phyloP scores from a whole-genome alignment of 2,797 vertebrate species.

The Enteromius viviparus region DNA sequence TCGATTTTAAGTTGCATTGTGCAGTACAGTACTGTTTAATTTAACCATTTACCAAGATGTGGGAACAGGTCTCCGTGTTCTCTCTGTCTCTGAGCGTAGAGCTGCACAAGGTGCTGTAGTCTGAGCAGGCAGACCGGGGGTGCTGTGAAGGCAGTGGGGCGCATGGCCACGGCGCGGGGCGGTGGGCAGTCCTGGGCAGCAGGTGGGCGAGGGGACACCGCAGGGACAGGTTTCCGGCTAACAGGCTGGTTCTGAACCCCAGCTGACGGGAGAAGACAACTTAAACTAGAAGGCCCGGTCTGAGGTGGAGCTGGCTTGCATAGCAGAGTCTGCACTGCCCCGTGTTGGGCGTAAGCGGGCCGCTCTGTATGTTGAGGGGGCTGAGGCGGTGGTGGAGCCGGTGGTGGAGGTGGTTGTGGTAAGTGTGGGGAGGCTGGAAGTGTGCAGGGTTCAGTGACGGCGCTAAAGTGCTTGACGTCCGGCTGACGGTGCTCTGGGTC shows the following conservation, averaged over 20 bases:
- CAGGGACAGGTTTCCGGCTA: conserved; percentile 83
- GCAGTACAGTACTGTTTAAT: neutral
- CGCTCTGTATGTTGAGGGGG: conserved; percentile 81
- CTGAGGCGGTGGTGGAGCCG: conserved; percentile 73
- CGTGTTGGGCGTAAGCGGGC: conserved; percentile 73
- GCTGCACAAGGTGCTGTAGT: conserved; percentile 95
- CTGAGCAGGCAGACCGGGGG: conserved; percentile 89
- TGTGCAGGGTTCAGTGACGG: conserved; percentile 70
- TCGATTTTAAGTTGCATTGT: neutral
- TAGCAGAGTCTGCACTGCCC: conserved; percentile 88
- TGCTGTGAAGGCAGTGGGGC: conserved; percentile 87
- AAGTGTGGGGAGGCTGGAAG: conserved; percentile 77
- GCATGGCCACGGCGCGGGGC: conserved; percentile 88
- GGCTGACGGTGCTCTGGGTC: conserved; percentile 82
- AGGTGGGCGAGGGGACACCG: conserved; percentile 75
- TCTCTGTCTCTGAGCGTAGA: conserved; percentile 89
- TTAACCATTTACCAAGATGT: conserved; percentile 84
- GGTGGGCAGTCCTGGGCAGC: conserved; percentile 75
- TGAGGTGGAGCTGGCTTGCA: conserved; percentile 97
- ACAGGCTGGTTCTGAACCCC: conserved; percentile 76
- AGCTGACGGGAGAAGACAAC: conserved; percentile 70
- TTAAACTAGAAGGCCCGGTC: conserved; percentile 91
- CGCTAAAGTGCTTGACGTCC: conserved; percentile 95
- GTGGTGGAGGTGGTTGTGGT: conserved; percentile 70
- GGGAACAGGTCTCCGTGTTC: conserved; percentile 94